A percentile compares a stretch with the other conserved stretches of the same genome.
Conservation (phyloP, 2,113 vertebrate species). For the Gallinago undulata region DNA sequence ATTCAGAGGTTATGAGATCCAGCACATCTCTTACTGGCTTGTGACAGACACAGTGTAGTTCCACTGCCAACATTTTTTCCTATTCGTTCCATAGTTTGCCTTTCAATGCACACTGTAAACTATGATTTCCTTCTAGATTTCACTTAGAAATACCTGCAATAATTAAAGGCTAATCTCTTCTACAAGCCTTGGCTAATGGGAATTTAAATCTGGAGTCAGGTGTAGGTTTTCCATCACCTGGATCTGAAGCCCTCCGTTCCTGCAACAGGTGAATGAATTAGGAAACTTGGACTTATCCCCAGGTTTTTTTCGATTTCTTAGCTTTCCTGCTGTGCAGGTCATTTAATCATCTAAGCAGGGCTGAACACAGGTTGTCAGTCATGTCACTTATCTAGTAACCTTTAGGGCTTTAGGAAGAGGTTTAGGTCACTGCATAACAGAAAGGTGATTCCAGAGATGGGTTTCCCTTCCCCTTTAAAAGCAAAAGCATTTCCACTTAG, state of each 20-base stretch:
- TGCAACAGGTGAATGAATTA: not conserved
- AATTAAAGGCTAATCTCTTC: not conserved
- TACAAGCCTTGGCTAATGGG: not conserved
- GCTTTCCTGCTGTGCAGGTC: not conserved
- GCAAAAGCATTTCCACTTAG: not conserved
- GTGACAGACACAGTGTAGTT: not conserved
- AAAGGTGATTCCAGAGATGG: not conserved
- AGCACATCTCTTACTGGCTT: not conserved
- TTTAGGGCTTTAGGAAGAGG: not conserved
- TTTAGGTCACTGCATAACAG: not conserved
- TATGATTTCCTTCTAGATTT: not conserved
- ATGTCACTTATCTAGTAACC: not conserved
- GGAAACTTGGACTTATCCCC: not conserved
- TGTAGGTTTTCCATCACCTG: not conserved
- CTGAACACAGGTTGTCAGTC: not conserved
- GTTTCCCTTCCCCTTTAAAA: not conserved
- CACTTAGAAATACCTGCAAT: not conserved
- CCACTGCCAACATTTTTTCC: not conserved
- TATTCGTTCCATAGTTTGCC: not conserved
- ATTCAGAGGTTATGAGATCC: not conserved
- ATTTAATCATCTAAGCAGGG: not conserved
- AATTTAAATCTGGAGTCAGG: not conserved
- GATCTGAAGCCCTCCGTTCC: not conserved
- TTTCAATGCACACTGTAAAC: not conserved
- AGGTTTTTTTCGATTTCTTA: not conserved